phyloP scores from a whole-genome alignment of 2,797 vertebrate genomes.

The Aulostomus chinensis region DNA sequence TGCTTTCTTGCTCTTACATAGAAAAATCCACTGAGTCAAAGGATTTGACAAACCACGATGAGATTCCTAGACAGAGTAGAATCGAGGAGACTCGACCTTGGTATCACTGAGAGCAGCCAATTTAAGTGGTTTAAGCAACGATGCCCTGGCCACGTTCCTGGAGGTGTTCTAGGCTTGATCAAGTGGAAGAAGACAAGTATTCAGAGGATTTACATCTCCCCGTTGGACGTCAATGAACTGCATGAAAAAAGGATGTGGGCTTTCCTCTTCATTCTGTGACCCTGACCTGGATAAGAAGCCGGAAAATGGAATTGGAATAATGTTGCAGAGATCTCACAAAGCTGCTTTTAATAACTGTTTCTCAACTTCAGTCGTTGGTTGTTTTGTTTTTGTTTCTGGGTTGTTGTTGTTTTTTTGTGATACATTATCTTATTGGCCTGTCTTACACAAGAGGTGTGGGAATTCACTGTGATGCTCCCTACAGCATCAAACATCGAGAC shows the following conservation, averaged over 20 bases:
- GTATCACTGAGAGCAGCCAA: slow-evolving; percentile 17
- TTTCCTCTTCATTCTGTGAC: slow-evolving; percentile 1
- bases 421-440: too few species aligned
- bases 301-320: slow-evolving; percentile 5
- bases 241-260: slow-evolving; percentile 1
- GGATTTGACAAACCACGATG: slow-evolving; percentile 19
- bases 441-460: slow-evolving; percentile 1
- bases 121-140: slow-evolving; percentile 25
- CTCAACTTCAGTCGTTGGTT: too few species aligned
- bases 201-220: slow-evolving; percentile 15
- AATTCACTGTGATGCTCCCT: too few species aligned
- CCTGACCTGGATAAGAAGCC: slow-evolving; percentile 18
- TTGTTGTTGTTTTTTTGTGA: too few species aligned
- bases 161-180: slow-evolving; percentile 6
- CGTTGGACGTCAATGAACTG: slow-evolving; percentile 1
- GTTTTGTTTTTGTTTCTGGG: too few species aligned
- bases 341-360: too few species aligned
- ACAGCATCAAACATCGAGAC: too few species aligned
- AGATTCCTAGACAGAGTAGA: slow-evolving; percentile 21
- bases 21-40: slow-evolving; percentile 31
- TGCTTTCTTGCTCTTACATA: slow-evolving; percentile 37
- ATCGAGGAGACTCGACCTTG: slow-evolving; percentile 24
- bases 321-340: slow-evolving; percentile 2
- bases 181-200: slow-evolving; percentile 9
- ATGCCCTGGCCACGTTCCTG: too few species aligned